A percentile compares a stretch with the other conserved stretches of the same genome.
Evolutionary conservation across 2,888 invertebrate genomes (phyloP).

Genomic region (Leucophenga maculata): DNA sequence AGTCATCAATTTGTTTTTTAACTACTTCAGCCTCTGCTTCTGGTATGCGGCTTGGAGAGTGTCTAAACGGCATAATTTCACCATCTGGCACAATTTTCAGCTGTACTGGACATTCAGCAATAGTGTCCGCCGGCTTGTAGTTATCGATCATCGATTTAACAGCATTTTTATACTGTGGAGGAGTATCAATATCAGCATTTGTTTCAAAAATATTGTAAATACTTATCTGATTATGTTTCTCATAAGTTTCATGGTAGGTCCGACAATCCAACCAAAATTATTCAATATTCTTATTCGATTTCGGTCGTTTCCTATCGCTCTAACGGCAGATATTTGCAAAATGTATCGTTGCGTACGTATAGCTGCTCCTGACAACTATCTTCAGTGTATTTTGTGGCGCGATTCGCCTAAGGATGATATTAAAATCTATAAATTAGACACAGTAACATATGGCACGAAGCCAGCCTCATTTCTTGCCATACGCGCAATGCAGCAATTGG

Average conservation of each 20-base stretch:
- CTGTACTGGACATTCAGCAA: constrained; percentile 28
- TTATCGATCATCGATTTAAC: constrained; percentile 16
- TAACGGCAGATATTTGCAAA: too few species aligned
- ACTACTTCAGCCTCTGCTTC: too few species aligned
- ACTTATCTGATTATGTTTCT: constrained; percentile 21
- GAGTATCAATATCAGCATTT: constrained; percentile 18
- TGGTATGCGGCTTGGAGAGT: neutral
- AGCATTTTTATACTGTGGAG: constrained; percentile 22
- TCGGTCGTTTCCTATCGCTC: too few species aligned
- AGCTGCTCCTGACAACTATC: too few species aligned
- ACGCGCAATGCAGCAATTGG: constrained; percentile 25
- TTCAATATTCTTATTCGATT: too few species aligned
- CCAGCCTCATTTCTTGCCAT: constrained; percentile 27
- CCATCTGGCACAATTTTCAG: constrained; percentile 31
- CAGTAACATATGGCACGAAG: constrained; percentile 31
- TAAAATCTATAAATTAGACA: constrained; percentile 18
- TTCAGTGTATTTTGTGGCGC: too few species aligned
- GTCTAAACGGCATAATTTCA: constrained; percentile 15
- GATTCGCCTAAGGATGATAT: too few species aligned
- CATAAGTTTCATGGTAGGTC: constrained; percentile 2
- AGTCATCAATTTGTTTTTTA: too few species aligned
- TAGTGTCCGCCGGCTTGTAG: too few species aligned
- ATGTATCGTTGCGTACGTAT: too few species aligned
- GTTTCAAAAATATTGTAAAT: constrained; percentile 11
- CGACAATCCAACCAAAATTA: neutral